Percentiles rank a stretch among this genome's conserved stretches.
Evolutionary conservation across 2,113 vertebrate species (phyloP).

Genomic region (Pipra filicauda): DNA sequence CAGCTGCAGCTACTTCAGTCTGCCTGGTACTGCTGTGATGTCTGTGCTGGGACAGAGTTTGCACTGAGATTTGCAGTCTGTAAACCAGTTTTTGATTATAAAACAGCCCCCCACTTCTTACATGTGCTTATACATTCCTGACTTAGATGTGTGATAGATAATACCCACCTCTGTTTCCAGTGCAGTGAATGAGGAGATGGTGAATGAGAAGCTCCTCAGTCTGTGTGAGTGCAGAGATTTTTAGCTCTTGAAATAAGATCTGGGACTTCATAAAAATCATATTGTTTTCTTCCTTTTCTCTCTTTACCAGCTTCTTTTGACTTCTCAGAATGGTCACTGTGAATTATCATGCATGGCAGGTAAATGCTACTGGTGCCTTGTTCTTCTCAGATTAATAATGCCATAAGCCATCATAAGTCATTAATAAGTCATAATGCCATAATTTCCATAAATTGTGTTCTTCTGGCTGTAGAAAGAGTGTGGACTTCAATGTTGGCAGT

Average conservation of each 20-base stretch:
- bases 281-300: neutral
- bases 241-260: neutral
- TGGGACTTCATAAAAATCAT: neutral
- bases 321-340: neutral
- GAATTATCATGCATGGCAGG: neutral
- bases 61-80: neutral
- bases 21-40: neutral
- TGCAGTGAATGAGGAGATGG: neutral
- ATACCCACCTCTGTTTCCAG: neutral
- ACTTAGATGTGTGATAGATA: neutral
- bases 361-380: neutral
- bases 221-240: neutral
- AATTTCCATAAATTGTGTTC: neutral
- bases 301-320: neutral
- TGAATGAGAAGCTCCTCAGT: neutral
- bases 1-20: neutral
- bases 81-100: neutral
- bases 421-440: neutral
- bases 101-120: neutral
- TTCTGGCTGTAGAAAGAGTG: neutral
- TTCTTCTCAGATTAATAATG: neutral
- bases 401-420: neutral
- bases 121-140: rapidly evolving
- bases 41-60: neutral
- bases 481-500: neutral